phyloP scores from a whole-genome alignment of 2,888 invertebrate species.

The Autographa gamma region DNA sequence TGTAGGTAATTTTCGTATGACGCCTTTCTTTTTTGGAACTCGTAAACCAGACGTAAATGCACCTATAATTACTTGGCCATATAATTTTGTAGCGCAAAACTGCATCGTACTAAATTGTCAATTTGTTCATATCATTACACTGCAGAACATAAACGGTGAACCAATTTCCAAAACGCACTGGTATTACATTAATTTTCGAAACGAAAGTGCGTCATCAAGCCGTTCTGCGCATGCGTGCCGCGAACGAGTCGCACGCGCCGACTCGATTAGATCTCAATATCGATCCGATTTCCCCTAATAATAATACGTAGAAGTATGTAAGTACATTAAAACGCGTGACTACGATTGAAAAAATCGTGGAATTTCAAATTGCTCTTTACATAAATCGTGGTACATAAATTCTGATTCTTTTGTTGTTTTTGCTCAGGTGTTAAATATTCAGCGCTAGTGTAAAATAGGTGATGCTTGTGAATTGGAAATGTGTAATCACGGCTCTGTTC shows the following conservation, averaged over 20 bases:
- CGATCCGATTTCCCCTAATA: constrained; percentile 65
- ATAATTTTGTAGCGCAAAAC: constrained; percentile 1
- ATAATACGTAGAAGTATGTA: constrained; percentile 40
- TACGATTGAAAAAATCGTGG: constrained; percentile 58
- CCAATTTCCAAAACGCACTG: constrained; percentile 41
- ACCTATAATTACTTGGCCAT: neutral
- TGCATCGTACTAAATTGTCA: constrained; percentile 1
- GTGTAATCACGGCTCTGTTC: neutral
- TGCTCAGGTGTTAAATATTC: constrained; percentile 42
- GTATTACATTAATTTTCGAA: constrained; percentile 38
- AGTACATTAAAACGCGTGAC: constrained; percentile 52
- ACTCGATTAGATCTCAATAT: constrained; percentile 60
- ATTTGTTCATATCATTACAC: constrained; percentile 3
- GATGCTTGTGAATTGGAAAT: constrained; percentile 25
- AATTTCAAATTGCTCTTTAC: constrained; percentile 49
- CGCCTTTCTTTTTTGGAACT: neutral
- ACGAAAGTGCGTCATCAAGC: constrained; percentile 63
- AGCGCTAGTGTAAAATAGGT: constrained; percentile 19
- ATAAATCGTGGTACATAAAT: constrained; percentile 55
- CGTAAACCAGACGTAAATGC: neutral
- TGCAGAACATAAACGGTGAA: neutral
- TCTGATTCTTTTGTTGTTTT: constrained; percentile 30
- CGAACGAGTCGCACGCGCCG: constrained; percentile 54
- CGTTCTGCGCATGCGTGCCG: constrained; percentile 51
- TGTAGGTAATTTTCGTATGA: neutral